phyloP scores from a whole-genome alignment of 2,888 invertebrate genomes.

The Chydorus sphaericus region DNA sequence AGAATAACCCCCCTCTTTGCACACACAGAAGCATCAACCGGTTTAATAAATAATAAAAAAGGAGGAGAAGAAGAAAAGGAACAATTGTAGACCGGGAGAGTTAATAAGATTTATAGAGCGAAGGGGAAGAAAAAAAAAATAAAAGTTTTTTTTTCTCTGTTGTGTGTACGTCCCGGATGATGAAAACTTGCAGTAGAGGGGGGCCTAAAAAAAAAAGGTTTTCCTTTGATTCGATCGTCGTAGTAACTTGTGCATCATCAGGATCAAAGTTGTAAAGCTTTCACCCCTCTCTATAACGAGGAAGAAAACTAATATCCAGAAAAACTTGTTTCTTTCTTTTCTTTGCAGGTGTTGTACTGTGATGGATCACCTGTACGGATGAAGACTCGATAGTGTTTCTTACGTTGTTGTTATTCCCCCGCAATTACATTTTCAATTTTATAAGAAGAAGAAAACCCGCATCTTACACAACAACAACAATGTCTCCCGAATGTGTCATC shows the following conservation, averaged over 20 bases:
- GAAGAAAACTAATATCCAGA: neutral
- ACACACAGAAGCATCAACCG: neutral
- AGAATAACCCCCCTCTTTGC: neutral
- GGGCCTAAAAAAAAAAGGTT: neutral
- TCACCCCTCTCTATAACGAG: neutral
- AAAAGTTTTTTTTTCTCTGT: neutral
- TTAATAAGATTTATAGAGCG: neutral
- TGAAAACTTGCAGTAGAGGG: neutral
- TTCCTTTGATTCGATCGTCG: neutral
- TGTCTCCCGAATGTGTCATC: conserved; percentile 5
- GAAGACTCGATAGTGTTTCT: too few relatives aligned
- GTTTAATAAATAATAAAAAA: neutral
- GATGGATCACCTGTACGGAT: too few relatives aligned
- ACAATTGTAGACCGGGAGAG: neutral
- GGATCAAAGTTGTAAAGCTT: neutral
- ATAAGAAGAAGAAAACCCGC: neutral
- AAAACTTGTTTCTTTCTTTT: neutral
- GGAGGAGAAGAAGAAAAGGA: neutral
- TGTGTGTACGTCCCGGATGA: neutral
- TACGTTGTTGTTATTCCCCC: too few relatives aligned
- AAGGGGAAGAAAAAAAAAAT: neutral
- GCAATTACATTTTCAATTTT: too few relatives aligned
- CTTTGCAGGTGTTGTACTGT: too few relatives aligned
- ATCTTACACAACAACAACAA: neutral
- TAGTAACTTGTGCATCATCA: neutral